Evolutionary conservation across 2,888 invertebrate genomes (phyloP).

Genomic region (Galerucella pusilla): DNA sequence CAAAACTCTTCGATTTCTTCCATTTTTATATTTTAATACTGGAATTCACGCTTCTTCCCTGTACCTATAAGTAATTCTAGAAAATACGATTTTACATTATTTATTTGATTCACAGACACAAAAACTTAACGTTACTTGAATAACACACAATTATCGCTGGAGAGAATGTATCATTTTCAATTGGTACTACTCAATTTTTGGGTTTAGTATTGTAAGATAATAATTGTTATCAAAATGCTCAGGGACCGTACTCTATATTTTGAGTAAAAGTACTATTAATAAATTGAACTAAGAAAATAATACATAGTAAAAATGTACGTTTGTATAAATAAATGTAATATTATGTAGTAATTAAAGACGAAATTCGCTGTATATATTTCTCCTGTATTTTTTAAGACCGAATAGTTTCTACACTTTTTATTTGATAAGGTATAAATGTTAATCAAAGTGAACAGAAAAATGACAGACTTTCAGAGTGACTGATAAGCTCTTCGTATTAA

Average conservation of each 20-base stretch:
- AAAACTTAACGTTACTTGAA: neutral
- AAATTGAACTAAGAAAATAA: conserved; percentile 34
- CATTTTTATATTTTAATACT: too few relatives aligned
- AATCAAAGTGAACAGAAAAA: conserved; percentile 20
- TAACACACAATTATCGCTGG: neutral
- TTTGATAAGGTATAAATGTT: conserved; percentile 46
- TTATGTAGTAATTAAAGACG: conserved; percentile 45
- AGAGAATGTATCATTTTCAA: conserved; percentile 10
- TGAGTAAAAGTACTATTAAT: conserved; percentile 46
- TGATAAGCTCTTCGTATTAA: neutral
- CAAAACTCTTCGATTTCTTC: too few relatives aligned
- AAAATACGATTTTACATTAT: neutral
- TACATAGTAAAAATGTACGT: conserved; percentile 41
- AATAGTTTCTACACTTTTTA: conserved; percentile 52
- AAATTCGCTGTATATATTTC: conserved; percentile 44
- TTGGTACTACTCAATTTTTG: conserved; percentile 47
- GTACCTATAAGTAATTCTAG: too few relatives aligned
- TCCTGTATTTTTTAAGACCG: conserved; percentile 53
- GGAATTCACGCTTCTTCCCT: too few relatives aligned
- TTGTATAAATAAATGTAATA: conserved; percentile 55
- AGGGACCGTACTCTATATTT: conserved; percentile 53
- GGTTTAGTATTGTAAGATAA: conserved; percentile 51
- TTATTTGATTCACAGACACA: neutral
- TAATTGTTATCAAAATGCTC: conserved; percentile 55
- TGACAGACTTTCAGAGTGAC: conserved; percentile 22